A percentile compares a stretch with the other conserved stretches of the same genome.
phyloP scores from a whole-genome alignment of 2,888 invertebrate genomes.

The Sinohyriopsis cumingii region DNA sequence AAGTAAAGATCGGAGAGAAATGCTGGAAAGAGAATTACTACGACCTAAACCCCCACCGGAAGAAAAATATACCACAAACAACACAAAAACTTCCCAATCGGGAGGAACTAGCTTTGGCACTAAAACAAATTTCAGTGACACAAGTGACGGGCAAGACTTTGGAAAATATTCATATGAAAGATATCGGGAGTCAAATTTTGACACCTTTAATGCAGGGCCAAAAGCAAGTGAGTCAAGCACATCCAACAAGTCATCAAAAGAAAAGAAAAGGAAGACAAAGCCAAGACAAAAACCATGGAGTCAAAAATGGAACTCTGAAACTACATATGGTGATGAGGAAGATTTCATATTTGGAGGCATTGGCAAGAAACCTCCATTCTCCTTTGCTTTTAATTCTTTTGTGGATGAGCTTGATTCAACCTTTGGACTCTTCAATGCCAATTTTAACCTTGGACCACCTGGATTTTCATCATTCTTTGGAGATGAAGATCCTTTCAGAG shows the following conservation, averaged over 20 bases:
- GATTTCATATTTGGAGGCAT: conserved; percentile 12
- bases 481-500: conserved; percentile 32
- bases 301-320: conserved; percentile 14
- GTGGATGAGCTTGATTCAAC: conserved; percentile 53
- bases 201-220: conserved; percentile 26
- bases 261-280: conserved; percentile 17
- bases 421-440: conserved; percentile 29
- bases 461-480: conserved; percentile 44
- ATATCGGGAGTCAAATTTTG: conserved; percentile 32
- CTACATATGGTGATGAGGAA: conserved; percentile 8
- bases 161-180: conserved; percentile 23
- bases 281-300: conserved; percentile 15
- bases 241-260: background rate
- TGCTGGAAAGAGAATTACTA: conserved; percentile 52
- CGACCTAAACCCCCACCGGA: conserved; percentile 18
- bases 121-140: too few species aligned
- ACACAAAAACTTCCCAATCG: too few species aligned
- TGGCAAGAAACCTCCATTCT: conserved; percentile 43
- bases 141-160: conserved; percentile 13
- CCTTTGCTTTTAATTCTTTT: conserved; percentile 57
- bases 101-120: too few species aligned
- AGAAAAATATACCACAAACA: background rate
- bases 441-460: conserved; percentile 16
- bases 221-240: conserved; percentile 8
- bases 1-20: conserved; percentile 50